A percentile compares a stretch with the other conserved stretches of the same genome.
Conservation (phyloP, 2,113 vertebrate species). For the Microtus pennsylvanicus region DNA sequence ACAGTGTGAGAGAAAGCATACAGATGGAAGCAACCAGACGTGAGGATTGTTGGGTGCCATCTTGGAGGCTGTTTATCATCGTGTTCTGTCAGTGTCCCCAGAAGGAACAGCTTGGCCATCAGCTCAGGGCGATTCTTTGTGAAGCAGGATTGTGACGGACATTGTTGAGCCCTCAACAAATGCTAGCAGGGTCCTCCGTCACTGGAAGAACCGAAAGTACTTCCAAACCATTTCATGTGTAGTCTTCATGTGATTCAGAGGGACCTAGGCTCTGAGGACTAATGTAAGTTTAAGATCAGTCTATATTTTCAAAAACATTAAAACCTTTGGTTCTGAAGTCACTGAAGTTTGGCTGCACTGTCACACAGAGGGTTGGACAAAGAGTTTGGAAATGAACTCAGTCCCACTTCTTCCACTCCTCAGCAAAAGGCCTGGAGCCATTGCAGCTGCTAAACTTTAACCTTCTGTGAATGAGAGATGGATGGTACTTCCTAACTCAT, state of each 20-base stretch:
- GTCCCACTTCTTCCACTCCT: neutral
- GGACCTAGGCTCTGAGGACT: neutral
- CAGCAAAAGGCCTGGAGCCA: neutral
- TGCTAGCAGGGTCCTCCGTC: neutral
- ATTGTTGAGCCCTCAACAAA: neutral
- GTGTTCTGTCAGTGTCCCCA: neutral
- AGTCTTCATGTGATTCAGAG: neutral
- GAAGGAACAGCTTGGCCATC: neutral
- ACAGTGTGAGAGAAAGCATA: neutral
- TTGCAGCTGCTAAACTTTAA: neutral
- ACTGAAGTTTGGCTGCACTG: neutral
- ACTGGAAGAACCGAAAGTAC: neutral
- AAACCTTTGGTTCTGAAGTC: neutral
- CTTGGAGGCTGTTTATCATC: neutral
- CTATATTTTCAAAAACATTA: constrained; percentile 22
- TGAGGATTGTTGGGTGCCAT: fast-evolving
- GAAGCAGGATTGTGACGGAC: neutral
- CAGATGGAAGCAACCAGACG: neutral
- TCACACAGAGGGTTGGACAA: neutral
- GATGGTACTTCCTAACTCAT: too few species aligned
- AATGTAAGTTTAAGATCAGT: neutral
- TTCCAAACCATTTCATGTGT: neutral
- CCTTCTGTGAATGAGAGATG: neutral
- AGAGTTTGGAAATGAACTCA: neutral
- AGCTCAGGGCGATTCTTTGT: neutral